Conservation (phyloP, 2,113 vertebrate species). For the Calyptommatus sinebrachiatus region DNA sequence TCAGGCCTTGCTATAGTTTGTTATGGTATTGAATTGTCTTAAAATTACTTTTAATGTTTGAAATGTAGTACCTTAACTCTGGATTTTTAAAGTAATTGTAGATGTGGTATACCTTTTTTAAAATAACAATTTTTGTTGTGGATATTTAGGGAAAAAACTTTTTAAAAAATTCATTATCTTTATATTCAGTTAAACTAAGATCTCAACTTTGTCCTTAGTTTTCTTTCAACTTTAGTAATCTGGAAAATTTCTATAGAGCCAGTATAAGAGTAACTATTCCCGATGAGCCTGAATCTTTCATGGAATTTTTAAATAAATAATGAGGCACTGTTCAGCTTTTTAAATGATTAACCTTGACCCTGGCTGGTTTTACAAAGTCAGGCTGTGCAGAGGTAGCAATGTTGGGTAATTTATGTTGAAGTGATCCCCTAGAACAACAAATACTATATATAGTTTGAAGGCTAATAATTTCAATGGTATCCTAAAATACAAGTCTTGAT, state of each 20-base stretch:
- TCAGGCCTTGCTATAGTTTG: no score
- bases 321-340: not conserved
- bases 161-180: not conserved
- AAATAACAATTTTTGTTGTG: no score
- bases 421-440: not conserved
- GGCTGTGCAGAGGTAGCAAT: conserved; percentile 5
- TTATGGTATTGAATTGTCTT: no score
- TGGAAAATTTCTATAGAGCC: not conserved
- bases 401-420: conserved; percentile 17
- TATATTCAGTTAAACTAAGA: not conserved
- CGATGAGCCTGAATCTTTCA: not conserved
- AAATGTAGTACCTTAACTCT: no score
- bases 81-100: no score
- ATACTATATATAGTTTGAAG: not conserved
- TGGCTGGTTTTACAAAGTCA: conserved; percentile 9
- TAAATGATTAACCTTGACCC: conserved; percentile 17
- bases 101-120: no score
- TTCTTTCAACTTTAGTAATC: not conserved
- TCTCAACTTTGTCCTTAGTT: not conserved
- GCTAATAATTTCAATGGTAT: not conserved
- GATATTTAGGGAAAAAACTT: no score
- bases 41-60: no score
- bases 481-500: not conserved
- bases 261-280: not conserved
- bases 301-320: conserved; percentile 22